These are phyloP conservation scores for Cavia porcellus DNA, from an alignment of 2,113 vertebrate species.

Conservation along the genomic window DNA sequence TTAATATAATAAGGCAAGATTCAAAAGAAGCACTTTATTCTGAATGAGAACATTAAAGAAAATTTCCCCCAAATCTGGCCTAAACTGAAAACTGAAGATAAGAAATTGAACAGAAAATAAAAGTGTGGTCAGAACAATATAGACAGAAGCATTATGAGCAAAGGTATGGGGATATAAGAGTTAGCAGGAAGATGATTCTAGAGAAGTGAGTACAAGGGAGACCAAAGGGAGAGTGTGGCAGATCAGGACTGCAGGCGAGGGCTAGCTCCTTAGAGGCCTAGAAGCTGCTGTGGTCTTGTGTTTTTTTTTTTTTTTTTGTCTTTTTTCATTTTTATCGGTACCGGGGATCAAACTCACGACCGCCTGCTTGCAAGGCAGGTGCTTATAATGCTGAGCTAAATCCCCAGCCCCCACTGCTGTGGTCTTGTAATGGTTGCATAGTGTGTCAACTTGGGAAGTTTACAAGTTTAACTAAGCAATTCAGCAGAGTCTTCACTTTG, in stretches of 20 bases:
- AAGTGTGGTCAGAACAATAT: not conserved
- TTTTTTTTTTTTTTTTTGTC: too few relatives aligned
- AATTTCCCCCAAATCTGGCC: not conserved
- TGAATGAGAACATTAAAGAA: conserved; percentile 24
- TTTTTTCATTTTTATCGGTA: too few relatives aligned
- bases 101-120: conserved; percentile 43
- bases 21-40: conserved; percentile 54
- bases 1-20: conserved; percentile 1
- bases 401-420: not conserved
- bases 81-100: not conserved
- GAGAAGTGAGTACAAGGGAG: not conserved
- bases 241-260: not conserved
- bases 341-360: too few relatives aligned
- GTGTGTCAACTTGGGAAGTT: too few relatives aligned
- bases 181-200: conserved; percentile 15
- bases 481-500: too few relatives aligned
- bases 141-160: not conserved
- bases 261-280: not conserved
- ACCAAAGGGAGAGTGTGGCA: not conserved
- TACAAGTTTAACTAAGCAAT: too few relatives aligned
- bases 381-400: too few relatives aligned
- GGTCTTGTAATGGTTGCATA: too few relatives aligned
- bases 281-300: too few relatives aligned
- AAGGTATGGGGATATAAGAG: not conserved
- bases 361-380: too few relatives aligned